These are phyloP conservation scores for Hydroisotoma schaefferi DNA, from an alignment of 2,888 invertebrate species.

Conservation along the genomic window DNA sequence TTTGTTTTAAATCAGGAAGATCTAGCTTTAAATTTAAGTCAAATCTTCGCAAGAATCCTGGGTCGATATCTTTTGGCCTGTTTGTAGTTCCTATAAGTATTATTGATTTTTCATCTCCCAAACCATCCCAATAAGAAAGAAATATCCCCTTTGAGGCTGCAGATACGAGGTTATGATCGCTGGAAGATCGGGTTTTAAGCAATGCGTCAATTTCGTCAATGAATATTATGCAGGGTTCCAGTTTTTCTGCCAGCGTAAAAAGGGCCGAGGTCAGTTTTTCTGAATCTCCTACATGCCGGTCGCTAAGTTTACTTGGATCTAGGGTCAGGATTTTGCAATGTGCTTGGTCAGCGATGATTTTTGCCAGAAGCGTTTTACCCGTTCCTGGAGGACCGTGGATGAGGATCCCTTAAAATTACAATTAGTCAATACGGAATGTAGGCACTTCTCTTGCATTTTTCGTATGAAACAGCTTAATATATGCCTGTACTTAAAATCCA, in stretches of 20 bases:
- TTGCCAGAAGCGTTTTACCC: conserved; percentile 10
- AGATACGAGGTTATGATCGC: neutral
- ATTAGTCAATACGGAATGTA: too few species aligned
- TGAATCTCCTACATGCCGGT: neutral
- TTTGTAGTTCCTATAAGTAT: conserved; percentile 11
- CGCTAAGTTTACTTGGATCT: neutral
- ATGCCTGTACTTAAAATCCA: too few species aligned
- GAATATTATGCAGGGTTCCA: conserved; percentile 14
- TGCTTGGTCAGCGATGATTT: conserved; percentile 4
- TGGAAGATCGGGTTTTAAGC: neutral
- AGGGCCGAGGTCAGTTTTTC: neutral
- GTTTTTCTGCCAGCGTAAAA: conserved; percentile 8
- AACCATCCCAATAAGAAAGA: neutral
- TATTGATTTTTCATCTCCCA: neutral
- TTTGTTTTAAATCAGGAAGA: neutral
- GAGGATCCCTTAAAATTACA: neutral
- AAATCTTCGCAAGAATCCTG: conserved; percentile 8
- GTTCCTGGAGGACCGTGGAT: conserved; percentile 3
- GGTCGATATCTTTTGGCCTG: conserved; percentile 4
- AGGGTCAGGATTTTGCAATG: neutral
- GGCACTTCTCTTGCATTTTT: too few species aligned
- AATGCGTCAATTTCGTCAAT: conserved; percentile 8
- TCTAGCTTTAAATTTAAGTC: conserved; percentile 10
- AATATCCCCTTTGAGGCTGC: conserved; percentile 1
- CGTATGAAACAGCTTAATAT: too few species aligned